Conservation (phyloP, 1,140 invertebrate species). For the Drosophila sp. region DNA sequence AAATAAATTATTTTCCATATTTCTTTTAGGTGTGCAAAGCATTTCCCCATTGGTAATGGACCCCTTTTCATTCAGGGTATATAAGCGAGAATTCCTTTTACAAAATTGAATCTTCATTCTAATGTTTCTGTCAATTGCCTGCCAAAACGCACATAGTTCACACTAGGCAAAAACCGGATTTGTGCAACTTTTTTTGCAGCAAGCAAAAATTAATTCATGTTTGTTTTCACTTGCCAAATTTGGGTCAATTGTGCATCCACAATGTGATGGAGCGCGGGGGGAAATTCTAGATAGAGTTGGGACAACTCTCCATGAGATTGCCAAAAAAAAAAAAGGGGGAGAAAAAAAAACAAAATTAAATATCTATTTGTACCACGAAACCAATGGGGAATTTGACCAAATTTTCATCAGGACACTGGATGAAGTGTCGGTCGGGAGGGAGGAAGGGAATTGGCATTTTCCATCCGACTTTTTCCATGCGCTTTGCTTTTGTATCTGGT, state of each 20-base stretch:
- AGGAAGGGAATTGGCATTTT: constrained; percentile 43
- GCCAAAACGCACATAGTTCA: constrained; percentile 10
- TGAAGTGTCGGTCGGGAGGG: neutral
- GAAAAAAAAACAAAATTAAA: constrained; percentile 61
- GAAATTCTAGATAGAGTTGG: neutral
- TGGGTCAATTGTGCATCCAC: constrained; percentile 19
- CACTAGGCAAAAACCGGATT: constrained; percentile 4
- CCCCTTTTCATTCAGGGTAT: neutral
- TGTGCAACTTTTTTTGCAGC: constrained; percentile 7
- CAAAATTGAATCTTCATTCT: constrained; percentile 12
- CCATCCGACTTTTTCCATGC: constrained; percentile 39
- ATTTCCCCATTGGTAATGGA: neutral
- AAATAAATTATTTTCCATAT: no score
- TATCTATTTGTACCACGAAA: constrained; percentile 64
- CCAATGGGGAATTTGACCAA: constrained; percentile 44
- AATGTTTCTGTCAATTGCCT: constrained; percentile 22
- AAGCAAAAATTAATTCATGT: constrained; percentile 22
- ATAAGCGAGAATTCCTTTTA: neutral
- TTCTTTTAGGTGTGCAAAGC: no score
- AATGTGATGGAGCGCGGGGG: neutral
- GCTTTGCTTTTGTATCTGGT: constrained; percentile 36
- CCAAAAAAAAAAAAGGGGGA: constrained; percentile 12
- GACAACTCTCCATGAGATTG: constrained; percentile 50
- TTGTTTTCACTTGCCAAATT: constrained; percentile 21
- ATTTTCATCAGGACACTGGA: constrained; percentile 30